Evolutionary conservation across 2,888 invertebrate genomes (phyloP).

Genomic region (Apotomis turbidana): DNA sequence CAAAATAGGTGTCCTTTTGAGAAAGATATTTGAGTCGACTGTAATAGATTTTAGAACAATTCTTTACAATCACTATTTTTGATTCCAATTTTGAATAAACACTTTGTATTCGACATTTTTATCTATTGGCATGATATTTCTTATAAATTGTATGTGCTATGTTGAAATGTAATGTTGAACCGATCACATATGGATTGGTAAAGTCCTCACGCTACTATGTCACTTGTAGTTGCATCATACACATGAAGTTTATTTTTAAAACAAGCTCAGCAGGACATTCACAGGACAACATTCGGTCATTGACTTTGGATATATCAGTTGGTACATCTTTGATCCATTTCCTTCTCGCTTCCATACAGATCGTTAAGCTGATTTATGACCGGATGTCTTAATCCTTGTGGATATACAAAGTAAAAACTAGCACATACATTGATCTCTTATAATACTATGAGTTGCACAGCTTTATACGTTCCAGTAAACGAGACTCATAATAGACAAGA

Average conservation of each 20-base stretch:
- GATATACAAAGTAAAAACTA: too few relatives aligned
- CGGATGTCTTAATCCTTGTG: too few relatives aligned
- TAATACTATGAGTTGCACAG: background rate
- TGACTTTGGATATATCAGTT: background rate
- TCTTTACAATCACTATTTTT: conserved; percentile 39
- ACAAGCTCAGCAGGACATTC: too few relatives aligned
- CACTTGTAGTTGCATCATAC: background rate
- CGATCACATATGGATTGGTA: conserved; percentile 1
- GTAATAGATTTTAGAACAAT: conserved; percentile 27
- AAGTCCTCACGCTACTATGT: too few relatives aligned
- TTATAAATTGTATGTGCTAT: conserved; percentile 1
- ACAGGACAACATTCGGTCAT: background rate
- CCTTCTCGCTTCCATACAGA: background rate
- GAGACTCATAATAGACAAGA: too few relatives aligned
- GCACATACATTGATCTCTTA: background rate
- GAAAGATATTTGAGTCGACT: background rate
- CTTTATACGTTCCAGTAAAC: too few relatives aligned
- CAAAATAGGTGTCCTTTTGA: background rate
- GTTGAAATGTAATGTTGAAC: background rate
- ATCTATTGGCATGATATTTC: conserved; percentile 27
- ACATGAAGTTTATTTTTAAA: conserved; percentile 9
- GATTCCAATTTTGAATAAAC: conserved; percentile 28
- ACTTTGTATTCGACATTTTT: conserved; percentile 27
- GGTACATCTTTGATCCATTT: background rate
- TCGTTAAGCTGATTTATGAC: too few relatives aligned